phyloP scores from a whole-genome alignment of 2,888 invertebrate species.

The Drosophila fungiperda region DNA sequence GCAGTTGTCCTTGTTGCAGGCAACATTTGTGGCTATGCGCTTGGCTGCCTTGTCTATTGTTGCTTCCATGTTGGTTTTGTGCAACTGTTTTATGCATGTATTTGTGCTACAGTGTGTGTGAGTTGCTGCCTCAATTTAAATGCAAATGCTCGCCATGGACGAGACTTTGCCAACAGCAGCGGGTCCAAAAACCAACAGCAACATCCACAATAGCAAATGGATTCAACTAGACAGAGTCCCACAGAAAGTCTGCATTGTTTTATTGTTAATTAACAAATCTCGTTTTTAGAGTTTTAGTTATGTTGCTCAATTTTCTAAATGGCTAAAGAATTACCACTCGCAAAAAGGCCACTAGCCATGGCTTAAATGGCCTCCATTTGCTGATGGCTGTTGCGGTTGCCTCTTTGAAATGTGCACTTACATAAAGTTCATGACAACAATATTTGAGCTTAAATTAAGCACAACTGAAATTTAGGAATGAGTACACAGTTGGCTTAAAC shows the following conservation, averaged over 20 bases:
- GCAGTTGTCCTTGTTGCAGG: constrained; percentile 62
- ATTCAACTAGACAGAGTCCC: constrained; percentile 8
- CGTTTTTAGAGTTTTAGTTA: constrained; percentile 55
- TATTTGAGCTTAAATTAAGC: constrained; percentile 14
- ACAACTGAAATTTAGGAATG: constrained; percentile 9
- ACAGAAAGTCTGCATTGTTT: constrained; percentile 49
- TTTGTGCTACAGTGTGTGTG: constrained; percentile 11
- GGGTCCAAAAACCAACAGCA: constrained; percentile 10
- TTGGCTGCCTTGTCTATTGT: constrained; percentile 72
- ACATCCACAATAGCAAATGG: constrained; percentile 34
- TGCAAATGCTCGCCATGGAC: constrained; percentile 65
- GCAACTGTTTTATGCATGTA: constrained; percentile 44
- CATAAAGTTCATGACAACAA: constrained; percentile 10
- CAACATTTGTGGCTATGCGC: constrained; percentile 74
- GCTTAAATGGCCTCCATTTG: constrained; percentile 44
- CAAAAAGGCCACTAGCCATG: constrained; percentile 2
- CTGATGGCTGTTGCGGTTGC: constrained; percentile 41
- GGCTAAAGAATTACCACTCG: constrained; percentile 41
- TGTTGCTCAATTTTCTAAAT: constrained; percentile 62
- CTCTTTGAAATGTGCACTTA: constrained; percentile 18
- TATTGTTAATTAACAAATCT: constrained; percentile 81
- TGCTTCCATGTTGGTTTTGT: constrained; percentile 67
- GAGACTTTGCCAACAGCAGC: constrained; percentile 16
- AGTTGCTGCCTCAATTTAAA: constrained; percentile 72
- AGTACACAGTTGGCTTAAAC: constrained; percentile 2